A percentile compares a stretch with the other conserved stretches of the same genome.
phyloP scores from a whole-genome alignment of 2,113 vertebrate genomes.

The Amia ocellicauda region DNA sequence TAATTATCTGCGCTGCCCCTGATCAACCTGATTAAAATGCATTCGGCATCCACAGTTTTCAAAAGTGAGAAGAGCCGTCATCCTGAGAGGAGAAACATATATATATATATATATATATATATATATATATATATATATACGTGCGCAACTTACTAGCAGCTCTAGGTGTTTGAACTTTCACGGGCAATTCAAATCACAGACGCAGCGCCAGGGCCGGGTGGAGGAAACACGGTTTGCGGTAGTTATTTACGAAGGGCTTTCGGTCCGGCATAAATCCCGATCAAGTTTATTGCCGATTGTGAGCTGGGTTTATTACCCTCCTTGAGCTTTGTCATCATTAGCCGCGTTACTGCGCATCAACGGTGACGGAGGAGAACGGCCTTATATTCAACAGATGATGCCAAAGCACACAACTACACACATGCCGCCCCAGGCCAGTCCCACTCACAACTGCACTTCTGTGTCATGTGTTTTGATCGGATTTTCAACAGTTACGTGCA shows the following conservation, averaged over 20 bases:
- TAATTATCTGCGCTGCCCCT: background rate
- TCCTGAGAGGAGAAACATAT: too few relatives aligned
- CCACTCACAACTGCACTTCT: too few relatives aligned
- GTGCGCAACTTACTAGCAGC: too few relatives aligned
- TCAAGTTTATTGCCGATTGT: slow-evolving; percentile 52
- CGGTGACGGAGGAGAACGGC: slow-evolving; percentile 45
- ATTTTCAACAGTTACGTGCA: too few relatives aligned
- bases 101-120: too few relatives aligned
- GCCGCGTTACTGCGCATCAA: slow-evolving; percentile 25
- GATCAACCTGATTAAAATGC: background rate
- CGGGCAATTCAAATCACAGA: background rate
- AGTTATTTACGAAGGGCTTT: slow-evolving; percentile 44
- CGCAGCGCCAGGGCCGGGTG: background rate
- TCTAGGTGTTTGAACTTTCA: too few relatives aligned
- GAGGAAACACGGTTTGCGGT: slow-evolving; percentile 35
- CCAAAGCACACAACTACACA: too few relatives aligned
- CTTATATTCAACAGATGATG: slow-evolving; percentile 31
- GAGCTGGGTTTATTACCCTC: slow-evolving; percentile 48
- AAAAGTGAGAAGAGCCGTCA: background rate
- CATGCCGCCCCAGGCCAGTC: too few relatives aligned
- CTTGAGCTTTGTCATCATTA: slow-evolving; percentile 57
- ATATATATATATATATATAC: too few relatives aligned
- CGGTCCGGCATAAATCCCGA: slow-evolving; percentile 49
- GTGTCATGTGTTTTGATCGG: too few relatives aligned
- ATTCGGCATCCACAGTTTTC: background rate